Percentiles rank a stretch among this genome's conserved stretches.
These are phyloP conservation scores for Neodiprion lecontei DNA, from an alignment of 1,140 invertebrate genomes.

Conservation along the genomic window DNA sequence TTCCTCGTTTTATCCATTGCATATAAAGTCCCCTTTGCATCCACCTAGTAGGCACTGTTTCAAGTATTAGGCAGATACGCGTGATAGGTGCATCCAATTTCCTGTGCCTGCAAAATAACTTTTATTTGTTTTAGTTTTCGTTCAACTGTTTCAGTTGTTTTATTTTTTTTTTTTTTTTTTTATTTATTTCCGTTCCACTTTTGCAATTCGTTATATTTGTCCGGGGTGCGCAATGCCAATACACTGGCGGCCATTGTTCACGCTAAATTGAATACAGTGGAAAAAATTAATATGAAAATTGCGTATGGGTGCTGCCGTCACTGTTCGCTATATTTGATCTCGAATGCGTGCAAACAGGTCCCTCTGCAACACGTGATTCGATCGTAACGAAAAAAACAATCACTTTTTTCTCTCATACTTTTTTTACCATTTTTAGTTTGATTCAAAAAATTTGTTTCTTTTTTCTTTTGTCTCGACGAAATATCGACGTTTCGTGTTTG, in stretches of 20 bases:
- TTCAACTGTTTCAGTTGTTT: too few relatives aligned
- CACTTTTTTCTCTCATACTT: neutral
- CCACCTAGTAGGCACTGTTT: too few relatives aligned
- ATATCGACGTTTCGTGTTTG: neutral
- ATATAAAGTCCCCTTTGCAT: too few relatives aligned
- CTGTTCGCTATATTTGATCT: constrained; percentile 5
- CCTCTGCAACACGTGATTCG: neutral
- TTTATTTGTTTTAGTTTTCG: too few relatives aligned
- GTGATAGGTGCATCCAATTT: too few relatives aligned
- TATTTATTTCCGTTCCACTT: neutral
- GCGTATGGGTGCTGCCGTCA: constrained; percentile 23
- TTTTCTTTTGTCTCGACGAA: neutral
- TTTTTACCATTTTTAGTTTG: neutral
- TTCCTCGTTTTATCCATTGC: too few relatives aligned
- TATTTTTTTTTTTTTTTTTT: neutral
- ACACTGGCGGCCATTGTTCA: constrained; percentile 31
- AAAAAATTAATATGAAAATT: constrained; percentile 39
- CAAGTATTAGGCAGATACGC: too few relatives aligned
- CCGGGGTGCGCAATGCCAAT: constrained; percentile 19
- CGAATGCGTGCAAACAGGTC: neutral
- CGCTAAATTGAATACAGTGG: constrained; percentile 38
- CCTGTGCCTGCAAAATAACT: too few relatives aligned
- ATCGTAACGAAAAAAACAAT: neutral
- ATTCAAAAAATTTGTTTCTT: neutral
- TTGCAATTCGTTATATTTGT: constrained; percentile 19